phyloP scores from a whole-genome alignment of 2,888 invertebrate species.

The Scrobipalpa atriplicella region DNA sequence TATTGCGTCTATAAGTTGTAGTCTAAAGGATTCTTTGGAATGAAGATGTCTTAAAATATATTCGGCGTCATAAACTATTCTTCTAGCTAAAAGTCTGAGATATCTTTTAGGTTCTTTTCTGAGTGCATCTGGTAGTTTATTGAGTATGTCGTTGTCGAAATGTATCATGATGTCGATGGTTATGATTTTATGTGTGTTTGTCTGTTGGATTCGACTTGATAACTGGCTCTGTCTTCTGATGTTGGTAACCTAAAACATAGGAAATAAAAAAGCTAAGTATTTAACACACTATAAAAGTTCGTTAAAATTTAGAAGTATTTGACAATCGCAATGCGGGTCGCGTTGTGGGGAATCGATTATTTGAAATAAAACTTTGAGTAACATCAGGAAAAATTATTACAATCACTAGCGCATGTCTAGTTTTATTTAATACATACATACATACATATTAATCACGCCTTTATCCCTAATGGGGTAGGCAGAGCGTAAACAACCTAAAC shows the following conservation, averaged over 20 bases:
- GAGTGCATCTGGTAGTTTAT: neutral
- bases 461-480: too few species aligned
- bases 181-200: neutral
- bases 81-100: neutral
- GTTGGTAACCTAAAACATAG: neutral
- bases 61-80: neutral
- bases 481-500: too few species aligned
- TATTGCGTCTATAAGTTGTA: neutral
- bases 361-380: too few species aligned
- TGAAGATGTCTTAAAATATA: neutral
- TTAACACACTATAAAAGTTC: too few species aligned
- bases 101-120: neutral
- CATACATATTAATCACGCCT: too few species aligned
- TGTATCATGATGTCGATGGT: constrained; percentile 1
- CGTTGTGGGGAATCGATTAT: too few species aligned
- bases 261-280: too few species aligned
- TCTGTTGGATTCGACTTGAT: neutral
- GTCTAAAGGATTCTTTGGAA: neutral
- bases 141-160: neutral
- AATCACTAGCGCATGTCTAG: too few species aligned
- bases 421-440: too few species aligned
- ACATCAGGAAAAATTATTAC: too few species aligned
- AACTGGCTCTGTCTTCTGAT: neutral
- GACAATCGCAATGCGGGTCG: too few species aligned
- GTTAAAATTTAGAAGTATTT: too few species aligned